Evolutionary conservation across 2,797 vertebrate species (phyloP).

Genomic region (Hylomyscus alleni): DNA sequence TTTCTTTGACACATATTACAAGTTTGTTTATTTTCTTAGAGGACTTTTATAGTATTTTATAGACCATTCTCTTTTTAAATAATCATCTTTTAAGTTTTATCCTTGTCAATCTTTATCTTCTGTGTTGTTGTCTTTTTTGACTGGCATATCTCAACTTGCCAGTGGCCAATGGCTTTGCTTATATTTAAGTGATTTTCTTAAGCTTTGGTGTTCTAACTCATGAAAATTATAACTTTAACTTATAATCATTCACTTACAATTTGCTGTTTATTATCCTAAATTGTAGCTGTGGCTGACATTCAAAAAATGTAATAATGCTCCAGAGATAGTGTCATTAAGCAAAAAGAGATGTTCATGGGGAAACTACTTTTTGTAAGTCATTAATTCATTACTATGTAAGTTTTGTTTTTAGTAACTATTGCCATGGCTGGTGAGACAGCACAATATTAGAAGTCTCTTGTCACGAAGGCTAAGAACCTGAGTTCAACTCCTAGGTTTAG

Average conservation of each 20-base stretch:
- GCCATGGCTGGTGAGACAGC: not conserved
- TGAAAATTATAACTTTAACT: not conserved
- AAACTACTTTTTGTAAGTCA: not conserved
- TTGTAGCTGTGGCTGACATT: not conserved
- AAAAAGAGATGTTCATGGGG: not conserved
- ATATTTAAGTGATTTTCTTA: not conserved
- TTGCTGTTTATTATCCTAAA: not conserved
- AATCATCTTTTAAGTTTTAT: constrained; percentile 37
- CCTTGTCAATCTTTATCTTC: constrained; percentile 25
- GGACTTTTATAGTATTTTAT: constrained; percentile 8
- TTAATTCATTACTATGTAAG: not conserved
- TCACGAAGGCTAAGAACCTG: not conserved
- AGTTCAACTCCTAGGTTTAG: not conserved
- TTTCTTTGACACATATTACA: not conserved
- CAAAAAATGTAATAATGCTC: not conserved
- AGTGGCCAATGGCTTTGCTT: not conserved
- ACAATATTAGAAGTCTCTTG: not conserved
- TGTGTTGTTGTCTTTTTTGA: not conserved
- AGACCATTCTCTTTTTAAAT: constrained; percentile 34
- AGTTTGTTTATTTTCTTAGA: constrained; percentile 36
- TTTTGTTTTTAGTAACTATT: not conserved
- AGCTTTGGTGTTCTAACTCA: constrained; percentile 10
- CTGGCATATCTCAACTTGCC: not conserved
- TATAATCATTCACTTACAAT: constrained; percentile 20
- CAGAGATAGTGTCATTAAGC: not conserved